phyloP scores from a whole-genome alignment of 2,113 vertebrate genomes.

The Corythaixoides concolor region DNA sequence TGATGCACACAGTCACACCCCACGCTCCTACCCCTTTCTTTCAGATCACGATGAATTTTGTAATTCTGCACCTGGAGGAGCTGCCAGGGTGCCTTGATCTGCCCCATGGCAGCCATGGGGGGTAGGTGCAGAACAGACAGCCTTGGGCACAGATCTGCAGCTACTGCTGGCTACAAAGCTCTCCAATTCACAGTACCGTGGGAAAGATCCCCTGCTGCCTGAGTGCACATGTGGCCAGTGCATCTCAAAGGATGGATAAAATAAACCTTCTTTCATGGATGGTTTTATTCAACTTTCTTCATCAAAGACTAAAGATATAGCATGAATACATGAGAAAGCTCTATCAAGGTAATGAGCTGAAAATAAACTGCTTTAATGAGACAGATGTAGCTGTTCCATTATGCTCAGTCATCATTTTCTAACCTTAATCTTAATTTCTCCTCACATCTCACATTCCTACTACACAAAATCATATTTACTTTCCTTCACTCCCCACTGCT shows the following conservation, averaged over 20 bases:
- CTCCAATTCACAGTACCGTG: background rate
- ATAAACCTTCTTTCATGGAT: background rate
- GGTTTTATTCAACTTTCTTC: background rate
- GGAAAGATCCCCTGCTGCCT: background rate
- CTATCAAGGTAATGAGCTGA: background rate
- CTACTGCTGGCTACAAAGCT: background rate
- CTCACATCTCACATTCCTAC: background rate
- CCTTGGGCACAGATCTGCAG: background rate
- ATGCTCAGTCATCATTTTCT: background rate
- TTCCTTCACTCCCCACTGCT: background rate
- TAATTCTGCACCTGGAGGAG: background rate
- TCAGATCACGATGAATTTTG: background rate
- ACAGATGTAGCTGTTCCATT: background rate
- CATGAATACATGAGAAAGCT: background rate
- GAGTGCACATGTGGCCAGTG: background rate
- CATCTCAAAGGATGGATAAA: background rate
- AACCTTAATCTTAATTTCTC: background rate
- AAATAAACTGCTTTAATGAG: slow-evolving; percentile 46
- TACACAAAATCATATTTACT: background rate
- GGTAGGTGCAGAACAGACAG: background rate
- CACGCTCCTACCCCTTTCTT: background rate
- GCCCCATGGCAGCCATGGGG: background rate
- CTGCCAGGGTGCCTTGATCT: background rate
- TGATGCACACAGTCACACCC: fast-evolving
- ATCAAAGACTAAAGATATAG: background rate